Conservation (phyloP, 2,113 vertebrate genomes). For the Hippocampus abdominalis region DNA sequence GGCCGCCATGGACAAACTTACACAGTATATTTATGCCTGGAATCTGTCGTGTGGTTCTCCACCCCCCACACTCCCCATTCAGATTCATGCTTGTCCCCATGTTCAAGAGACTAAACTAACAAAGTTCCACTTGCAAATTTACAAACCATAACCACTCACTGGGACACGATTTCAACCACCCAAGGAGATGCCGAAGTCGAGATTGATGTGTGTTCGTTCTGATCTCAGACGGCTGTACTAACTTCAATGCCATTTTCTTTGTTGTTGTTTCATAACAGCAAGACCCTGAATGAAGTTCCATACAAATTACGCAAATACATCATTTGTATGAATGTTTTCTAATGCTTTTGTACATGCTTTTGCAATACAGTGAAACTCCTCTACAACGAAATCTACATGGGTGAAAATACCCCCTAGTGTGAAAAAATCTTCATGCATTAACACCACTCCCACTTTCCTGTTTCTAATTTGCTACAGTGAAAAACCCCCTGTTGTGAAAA, state of each 20-base stretch:
- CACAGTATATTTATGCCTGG: background rate
- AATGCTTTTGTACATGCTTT: too few species aligned
- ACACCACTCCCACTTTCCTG: too few species aligned
- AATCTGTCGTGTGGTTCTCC: background rate
- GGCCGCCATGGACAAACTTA: background rate
- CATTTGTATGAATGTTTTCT: too few species aligned
- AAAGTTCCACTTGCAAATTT: conserved; percentile 4
- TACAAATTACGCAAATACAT: too few species aligned
- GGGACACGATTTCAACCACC: conserved; percentile 11
- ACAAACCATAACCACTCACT: conserved; percentile 7
- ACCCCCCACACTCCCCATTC: background rate
- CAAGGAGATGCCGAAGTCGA: conserved; percentile 1
- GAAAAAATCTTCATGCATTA: too few species aligned
- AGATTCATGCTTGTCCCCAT: background rate
- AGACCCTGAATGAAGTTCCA: conserved; percentile 49
- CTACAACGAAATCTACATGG: too few species aligned
- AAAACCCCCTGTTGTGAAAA: too few species aligned
- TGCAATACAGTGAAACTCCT: too few species aligned
- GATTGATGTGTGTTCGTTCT: conserved; percentile 8
- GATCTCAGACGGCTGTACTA: conserved; percentile 15
- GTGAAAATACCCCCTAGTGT: too few species aligned
- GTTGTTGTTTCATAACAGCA: conserved; percentile 31
- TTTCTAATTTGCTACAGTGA: too few species aligned
- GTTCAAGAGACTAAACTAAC: background rate
- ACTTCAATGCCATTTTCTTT: conserved; percentile 11